phyloP scores from a whole-genome alignment of 2,113 vertebrate species.

The Balaeniceps rex region DNA sequence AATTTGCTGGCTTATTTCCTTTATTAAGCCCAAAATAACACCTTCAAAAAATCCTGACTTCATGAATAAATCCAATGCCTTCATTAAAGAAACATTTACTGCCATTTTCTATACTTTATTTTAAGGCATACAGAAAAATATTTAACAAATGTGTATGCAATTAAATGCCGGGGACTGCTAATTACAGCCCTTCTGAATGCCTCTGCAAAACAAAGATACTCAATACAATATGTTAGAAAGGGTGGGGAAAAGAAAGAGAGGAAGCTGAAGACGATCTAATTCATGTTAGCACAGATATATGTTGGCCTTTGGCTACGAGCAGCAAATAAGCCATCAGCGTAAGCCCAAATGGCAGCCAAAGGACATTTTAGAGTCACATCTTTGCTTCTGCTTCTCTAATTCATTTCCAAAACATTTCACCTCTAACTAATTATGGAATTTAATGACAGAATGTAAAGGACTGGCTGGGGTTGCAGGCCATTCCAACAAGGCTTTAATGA shows the following conservation, averaged over 20 bases:
- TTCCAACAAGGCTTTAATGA: constrained; percentile 53
- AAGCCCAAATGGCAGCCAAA: constrained; percentile 38
- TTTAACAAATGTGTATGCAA: constrained; percentile 63
- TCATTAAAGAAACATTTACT: constrained; percentile 55
- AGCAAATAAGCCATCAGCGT: constrained; percentile 11
- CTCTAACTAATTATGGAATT: constrained; percentile 56
- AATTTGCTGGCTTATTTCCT: constrained; percentile 40
- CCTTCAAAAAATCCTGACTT: constrained; percentile 45
- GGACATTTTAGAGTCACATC: constrained; percentile 19
- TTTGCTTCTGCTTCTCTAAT: constrained; percentile 46
- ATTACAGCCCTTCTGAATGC: constrained; percentile 56
- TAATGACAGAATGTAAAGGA: constrained; percentile 53
- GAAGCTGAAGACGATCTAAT: constrained; percentile 49
- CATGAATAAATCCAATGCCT: constrained; percentile 52
- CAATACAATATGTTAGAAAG: constrained; percentile 29
- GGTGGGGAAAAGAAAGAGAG: constrained; percentile 32
- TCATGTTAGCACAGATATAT: neutral
- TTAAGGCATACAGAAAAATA: constrained; percentile 67
- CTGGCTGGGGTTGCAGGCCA: constrained; percentile 45
- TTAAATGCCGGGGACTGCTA: constrained; percentile 57
- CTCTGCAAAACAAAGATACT: constrained; percentile 59
- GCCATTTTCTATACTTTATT: constrained; percentile 65
- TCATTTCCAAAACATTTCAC: constrained; percentile 55
- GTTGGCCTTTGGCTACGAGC: constrained; percentile 20
- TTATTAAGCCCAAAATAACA: constrained; percentile 59